phyloP scores from a whole-genome alignment of 2,797 vertebrate genomes.

The Galagoides demidoff region DNA sequence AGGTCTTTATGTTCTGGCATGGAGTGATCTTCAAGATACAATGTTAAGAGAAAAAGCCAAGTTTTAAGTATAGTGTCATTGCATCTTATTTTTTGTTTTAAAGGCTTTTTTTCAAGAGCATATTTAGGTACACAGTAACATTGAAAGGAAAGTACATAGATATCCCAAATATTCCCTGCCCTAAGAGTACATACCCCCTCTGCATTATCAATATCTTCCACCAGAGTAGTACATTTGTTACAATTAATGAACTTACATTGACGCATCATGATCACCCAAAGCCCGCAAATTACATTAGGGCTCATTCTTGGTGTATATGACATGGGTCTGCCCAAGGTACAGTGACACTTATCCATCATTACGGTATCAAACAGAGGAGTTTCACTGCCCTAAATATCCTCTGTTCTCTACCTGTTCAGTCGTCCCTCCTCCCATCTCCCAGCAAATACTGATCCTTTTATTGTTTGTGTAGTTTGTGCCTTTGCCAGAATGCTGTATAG shows the following conservation, averaged over 20 bases:
- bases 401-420: accelerated
- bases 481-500: background rate
- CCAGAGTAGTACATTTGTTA: background rate
- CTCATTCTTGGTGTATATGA: background rate
- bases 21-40: background rate
- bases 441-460: background rate
- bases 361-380: background rate
- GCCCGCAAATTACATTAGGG: no score
- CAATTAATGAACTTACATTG: background rate
- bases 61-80: background rate
- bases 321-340: background rate
- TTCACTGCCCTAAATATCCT: background rate
- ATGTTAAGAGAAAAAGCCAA: background rate
- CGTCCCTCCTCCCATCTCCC: background rate
- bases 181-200: accelerated
- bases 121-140: background rate
- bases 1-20: background rate
- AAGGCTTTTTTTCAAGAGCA: background rate
- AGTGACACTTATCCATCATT: no score
- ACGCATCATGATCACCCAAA: no score
- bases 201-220: no score
- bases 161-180: accelerated
- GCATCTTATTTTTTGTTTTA: background rate
- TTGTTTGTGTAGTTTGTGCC: background rate
- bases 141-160: background rate